Evolutionary conservation across 2,888 invertebrate species (phyloP), one percentile per base, ranked within the genome.

Genomic region (Torymus texanus): DNA sequence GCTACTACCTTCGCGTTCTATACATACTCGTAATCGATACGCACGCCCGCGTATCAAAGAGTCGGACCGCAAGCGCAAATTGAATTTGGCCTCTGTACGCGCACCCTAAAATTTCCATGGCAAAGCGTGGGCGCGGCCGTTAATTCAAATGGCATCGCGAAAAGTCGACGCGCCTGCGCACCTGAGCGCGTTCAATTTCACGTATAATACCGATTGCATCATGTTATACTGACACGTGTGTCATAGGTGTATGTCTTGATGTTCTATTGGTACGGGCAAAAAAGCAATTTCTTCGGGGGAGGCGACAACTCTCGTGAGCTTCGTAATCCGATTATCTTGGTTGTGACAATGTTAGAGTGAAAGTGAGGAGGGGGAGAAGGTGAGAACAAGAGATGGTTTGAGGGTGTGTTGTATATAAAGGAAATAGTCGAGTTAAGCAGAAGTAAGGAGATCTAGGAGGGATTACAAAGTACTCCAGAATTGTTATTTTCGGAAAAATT

Each of bases 261-360:
- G 41, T 41, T 41, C 8, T 8, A 41, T 41, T 5, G 41, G 41
- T 41, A 8, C 5, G 59, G 61, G 11, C 65, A 71, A 77, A 77
- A 71, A 51, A 58, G 68, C 70, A 77, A 77, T 77, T 71, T 71
- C 76, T 75, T 75, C 55, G 62, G 51, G 59, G 59, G 61, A 12
- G 21, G 16, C 63, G 41, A 8, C 41, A 41, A 41, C 41, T 41
- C 41, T 41, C 41, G 41, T 41, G 41, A 41, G 41, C 13, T 18
- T 12, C n/a, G 51, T 80, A 80, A 80, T 77, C 68, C 61, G 74
- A 80, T 80, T 80, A 76, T 59, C 5, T 18, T 13, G 61, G 24
- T 74, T 77, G 70, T 77, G 61, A 80, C 62, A 63, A 73, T 72
- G 77, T 70, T 70, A 75, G 50, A 56, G 18, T n/a, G 18, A 41